Percentiles rank a stretch among this genome's conserved stretches.
These are phyloP conservation scores for Camponotus fellah DNA, from an alignment of 2,888 invertebrate species.

Conservation along the genomic window DNA sequence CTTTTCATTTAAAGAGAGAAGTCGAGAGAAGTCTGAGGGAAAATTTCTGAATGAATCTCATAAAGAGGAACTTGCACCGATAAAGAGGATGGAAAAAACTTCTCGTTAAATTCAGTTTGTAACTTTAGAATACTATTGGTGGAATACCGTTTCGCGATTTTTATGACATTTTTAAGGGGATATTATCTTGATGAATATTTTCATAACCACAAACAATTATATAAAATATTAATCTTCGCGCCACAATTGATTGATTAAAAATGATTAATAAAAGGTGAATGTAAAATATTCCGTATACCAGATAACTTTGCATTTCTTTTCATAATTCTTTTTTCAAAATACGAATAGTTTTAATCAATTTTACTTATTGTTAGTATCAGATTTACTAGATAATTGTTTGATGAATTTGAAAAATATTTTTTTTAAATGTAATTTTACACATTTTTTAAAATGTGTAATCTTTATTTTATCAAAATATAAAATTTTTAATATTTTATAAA, in stretches of 20 bases:
- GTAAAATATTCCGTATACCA: background rate
- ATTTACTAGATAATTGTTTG: background rate
- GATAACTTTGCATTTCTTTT: background rate
- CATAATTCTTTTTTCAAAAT: background rate
- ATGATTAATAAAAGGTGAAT: background rate
- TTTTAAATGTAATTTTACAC: too few species aligned
- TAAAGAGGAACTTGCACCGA: background rate
- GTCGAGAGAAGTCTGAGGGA: background rate
- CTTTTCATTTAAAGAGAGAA: background rate
- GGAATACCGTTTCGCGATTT: background rate
- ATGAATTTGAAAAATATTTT: background rate
- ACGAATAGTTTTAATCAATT: background rate
- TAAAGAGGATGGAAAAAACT: background rate
- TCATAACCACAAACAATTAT: background rate
- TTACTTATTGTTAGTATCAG: background rate
- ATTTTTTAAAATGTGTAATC: too few species aligned
- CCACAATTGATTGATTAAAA: background rate
- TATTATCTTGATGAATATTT: constrained; percentile 23
- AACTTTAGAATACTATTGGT: constrained; percentile 21
- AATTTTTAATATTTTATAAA: too few species aligned
- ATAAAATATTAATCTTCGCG: background rate
- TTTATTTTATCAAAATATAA: too few species aligned
- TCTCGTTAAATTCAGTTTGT: constrained; percentile 24
- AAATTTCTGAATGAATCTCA: constrained; percentile 13
- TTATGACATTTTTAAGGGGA: background rate